Base-by-base conservation (phyloP, 2,888 invertebrate species). In the Xylota sylvarum region DNA sequence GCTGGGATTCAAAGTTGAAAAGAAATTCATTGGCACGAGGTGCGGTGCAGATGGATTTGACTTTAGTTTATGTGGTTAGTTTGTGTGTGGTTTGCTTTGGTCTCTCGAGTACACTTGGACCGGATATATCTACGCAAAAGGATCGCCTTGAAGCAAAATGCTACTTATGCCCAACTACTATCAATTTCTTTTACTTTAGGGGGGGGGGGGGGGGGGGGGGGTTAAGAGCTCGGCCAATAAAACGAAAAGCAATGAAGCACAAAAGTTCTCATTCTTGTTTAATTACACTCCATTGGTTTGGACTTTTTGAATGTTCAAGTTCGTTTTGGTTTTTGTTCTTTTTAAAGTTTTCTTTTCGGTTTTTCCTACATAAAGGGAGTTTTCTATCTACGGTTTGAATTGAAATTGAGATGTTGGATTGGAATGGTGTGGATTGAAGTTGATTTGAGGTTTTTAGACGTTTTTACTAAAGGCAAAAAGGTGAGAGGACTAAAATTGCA, bases 281-380 rank as follows among this genome's bases (percentile, higher is more conserved):
- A 67, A 83, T 79, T 83, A 79, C 67, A 37, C 79, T 55, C 67
- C 50, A 65, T 19, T 78, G 82, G 56, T 17, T 72, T 60, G 64
- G 37, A 77, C 32, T 60, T 78, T 62, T 46, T 46, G n/a, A 69
- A 69, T 30, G 43, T 30, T 35, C 4, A 17, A 69, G 67, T 52
- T 67, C n/a, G 40, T 14, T 9, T 37, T 4, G 37, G 32, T 32
- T 32, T 32, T 32, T 7, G 6, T 32, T 2, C 5, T 32, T 32
- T 32, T 30, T 35, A n/a, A 23, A 23, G 3, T 23, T 23, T 23
- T 23, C 23, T 23, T 23, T 3, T 23, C 3, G 23, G 3, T 23
- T 23, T 23, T 23, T 23, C 2, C n/a, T n/a, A n/a, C n/a, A n/a
- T n/a, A 23, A 23, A 23, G 23, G 3, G 23, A 23, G 3, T 23